Percentiles rank a stretch among this genome's conserved stretches.
Conservation (phyloP, 2,113 vertebrate species). For the Anhinga rufa region DNA sequence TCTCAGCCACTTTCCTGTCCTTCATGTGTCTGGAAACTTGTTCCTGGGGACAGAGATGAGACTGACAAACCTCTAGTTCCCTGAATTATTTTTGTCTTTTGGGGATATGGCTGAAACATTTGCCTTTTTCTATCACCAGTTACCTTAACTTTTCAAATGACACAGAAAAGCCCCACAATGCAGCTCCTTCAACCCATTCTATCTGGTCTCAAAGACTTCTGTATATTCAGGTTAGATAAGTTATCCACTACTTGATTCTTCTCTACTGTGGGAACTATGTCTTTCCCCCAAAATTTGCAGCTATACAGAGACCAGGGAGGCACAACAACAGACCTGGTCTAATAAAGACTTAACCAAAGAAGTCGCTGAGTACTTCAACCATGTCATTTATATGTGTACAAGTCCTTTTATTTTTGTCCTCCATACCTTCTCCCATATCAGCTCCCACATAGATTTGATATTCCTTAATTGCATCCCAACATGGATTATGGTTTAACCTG, state of each 20-base stretch:
- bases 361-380: background rate
- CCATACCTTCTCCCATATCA: background rate
- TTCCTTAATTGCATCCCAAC: background rate
- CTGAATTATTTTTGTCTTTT: background rate
- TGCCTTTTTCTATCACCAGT: background rate
- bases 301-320: background rate
- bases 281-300: background rate
- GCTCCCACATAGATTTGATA: background rate
- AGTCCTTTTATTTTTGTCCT: background rate
- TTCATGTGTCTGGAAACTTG: background rate
- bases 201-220: background rate
- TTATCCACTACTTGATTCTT: background rate
- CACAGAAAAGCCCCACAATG: too few species aligned
- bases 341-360: background rate
- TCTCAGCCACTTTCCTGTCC: background rate
- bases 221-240: background rate
- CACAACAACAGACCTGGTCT: background rate
- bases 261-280: background rate
- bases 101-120: background rate
- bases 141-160: background rate
- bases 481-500: too few species aligned
- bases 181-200: background rate
- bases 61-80: background rate
- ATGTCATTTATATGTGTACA: background rate
- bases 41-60: background rate